These are phyloP conservation scores for Stigmatopora argus DNA, from an alignment of 2,113 vertebrate genomes.

Conservation along the genomic window DNA sequence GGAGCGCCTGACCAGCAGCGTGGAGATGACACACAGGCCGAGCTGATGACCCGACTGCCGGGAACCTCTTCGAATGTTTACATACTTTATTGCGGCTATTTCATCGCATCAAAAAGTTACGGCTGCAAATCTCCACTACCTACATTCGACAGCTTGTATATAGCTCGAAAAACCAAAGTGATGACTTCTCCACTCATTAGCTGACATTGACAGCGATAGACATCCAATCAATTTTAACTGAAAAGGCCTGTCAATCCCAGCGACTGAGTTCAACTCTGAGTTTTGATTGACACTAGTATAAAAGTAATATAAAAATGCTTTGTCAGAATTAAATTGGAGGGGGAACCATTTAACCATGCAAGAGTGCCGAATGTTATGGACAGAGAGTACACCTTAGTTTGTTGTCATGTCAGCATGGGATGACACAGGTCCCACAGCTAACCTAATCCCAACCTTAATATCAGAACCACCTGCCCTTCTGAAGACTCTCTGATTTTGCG, in stretches of 20 bases:
- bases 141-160: too few relatives aligned
- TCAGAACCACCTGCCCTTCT: conserved; percentile 66
- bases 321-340: neutral
- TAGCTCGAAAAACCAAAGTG: too few relatives aligned
- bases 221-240: too few relatives aligned
- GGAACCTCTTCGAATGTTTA: conserved; percentile 57
- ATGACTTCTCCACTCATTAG: too few relatives aligned
- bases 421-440: conserved; percentile 62
- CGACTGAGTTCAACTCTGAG: too few relatives aligned
- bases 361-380: neutral
- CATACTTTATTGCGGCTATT: conserved; percentile 52
- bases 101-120: conserved; percentile 59
- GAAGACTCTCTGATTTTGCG: conserved; percentile 24
- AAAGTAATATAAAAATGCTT: too few relatives aligned
- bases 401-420: conserved; percentile 57
- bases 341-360: neutral
- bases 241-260: too few relatives aligned
- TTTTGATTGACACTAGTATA: too few relatives aligned
- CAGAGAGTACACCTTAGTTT: neutral
- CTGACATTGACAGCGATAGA: too few relatives aligned
- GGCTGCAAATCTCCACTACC: conserved; percentile 53
- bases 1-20: conserved; percentile 51
- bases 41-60: conserved; percentile 55
- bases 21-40: conserved; percentile 52
- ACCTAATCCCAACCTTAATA: conserved; percentile 52